phyloP scores from a whole-genome alignment of 2,797 vertebrate species.

The Hephaestus fuliginosus region DNA sequence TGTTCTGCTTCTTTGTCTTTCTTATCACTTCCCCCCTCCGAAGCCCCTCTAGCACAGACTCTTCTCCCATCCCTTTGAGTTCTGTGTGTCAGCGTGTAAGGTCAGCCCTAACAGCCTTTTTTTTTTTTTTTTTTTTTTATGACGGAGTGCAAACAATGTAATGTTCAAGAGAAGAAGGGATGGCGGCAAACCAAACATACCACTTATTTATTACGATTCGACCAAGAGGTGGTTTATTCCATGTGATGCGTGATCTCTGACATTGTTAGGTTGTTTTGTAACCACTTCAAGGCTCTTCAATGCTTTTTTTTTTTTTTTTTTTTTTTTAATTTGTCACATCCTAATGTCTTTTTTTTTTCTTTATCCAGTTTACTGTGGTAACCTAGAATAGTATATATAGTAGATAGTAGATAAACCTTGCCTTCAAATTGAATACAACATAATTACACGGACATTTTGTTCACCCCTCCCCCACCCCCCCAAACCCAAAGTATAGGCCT shows the following conservation, averaged over 20 bases:
- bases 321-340: constrained; percentile 16
- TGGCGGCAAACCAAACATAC: constrained; percentile 58
- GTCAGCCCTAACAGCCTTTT: constrained; percentile 45
- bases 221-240: constrained; percentile 36
- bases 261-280: constrained; percentile 32
- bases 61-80: constrained; percentile 43
- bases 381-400: constrained; percentile 8
- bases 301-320: background rate
- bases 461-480: background rate
- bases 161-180: constrained; percentile 39
- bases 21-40: constrained; percentile 53
- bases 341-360: background rate
- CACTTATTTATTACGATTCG: constrained; percentile 62
- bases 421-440: constrained; percentile 49
- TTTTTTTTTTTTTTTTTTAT: constrained; percentile 28
- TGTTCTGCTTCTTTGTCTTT: constrained; percentile 72
- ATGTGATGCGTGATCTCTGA: constrained; percentile 29
- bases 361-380: constrained; percentile 21
- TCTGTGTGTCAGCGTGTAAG: constrained; percentile 40
- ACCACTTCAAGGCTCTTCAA: constrained; percentile 11
- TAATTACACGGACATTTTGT: constrained; percentile 5
- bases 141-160: constrained; percentile 13
- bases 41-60: constrained; percentile 51
- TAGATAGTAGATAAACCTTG: constrained; percentile 23
- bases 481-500: constrained; percentile 22